Percentiles rank a stretch among this genome's conserved stretches.
These are phyloP conservation scores for Cosmia pyralina DNA, from an alignment of 2,888 invertebrate genomes.

Conservation along the genomic window DNA sequence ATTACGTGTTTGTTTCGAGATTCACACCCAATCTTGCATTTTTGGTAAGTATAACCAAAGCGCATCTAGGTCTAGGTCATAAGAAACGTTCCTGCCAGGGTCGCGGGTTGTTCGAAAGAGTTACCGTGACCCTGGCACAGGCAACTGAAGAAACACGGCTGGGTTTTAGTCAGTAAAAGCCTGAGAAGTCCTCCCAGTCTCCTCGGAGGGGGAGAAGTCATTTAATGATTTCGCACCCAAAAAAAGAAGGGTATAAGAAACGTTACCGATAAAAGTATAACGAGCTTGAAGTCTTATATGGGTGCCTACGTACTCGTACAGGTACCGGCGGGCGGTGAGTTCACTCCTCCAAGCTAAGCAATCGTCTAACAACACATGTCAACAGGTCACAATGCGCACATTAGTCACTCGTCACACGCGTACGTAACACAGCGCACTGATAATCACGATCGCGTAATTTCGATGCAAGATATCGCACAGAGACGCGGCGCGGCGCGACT, in stretches of 20 bases:
- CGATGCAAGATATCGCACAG: constrained; percentile 1
- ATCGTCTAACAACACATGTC: constrained; percentile 15
- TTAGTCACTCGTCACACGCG: not conserved
- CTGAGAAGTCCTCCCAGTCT: no score
- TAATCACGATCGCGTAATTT: not conserved
- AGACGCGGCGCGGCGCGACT: constrained; percentile 2
- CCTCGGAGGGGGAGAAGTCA: no score
- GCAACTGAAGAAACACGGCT: no score
- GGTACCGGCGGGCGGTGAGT: not conserved
- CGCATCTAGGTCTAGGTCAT: no score
- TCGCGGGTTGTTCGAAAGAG: no score
- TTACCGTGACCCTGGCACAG: no score
- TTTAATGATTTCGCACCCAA: no score
- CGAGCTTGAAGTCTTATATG: not conserved
- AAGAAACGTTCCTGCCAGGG: no score
- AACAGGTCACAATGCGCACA: not conserved
- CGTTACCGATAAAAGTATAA: not conserved
- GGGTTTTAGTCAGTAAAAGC: no score
- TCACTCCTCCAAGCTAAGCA: not conserved
- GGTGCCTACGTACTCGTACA: no score
- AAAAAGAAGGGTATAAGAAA: not conserved
- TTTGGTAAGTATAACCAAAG: not conserved
- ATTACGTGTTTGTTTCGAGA: not conserved
- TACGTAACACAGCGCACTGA: constrained; percentile 8
- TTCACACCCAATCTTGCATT: no score